Conservation (phyloP, 2,797 vertebrate species). For the Sternotherus odoratus region DNA sequence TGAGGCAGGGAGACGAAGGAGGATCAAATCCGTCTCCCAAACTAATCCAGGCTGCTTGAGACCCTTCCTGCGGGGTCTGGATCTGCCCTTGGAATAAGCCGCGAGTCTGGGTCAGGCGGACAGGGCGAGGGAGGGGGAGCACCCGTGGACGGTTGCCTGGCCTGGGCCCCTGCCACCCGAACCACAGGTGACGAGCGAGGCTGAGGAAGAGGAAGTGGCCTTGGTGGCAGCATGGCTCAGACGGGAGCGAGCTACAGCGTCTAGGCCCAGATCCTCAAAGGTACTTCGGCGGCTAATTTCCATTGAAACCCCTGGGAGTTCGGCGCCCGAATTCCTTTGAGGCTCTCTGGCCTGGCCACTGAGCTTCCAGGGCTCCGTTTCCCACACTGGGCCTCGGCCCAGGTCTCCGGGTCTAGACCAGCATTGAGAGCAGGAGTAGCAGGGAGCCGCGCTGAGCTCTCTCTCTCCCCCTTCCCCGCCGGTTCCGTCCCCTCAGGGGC, state of each 20-base stretch:
- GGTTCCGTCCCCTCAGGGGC: constrained; percentile 82
- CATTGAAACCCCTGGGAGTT: too few species aligned
- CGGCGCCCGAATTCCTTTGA: too few species aligned
- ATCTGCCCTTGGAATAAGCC: too few species aligned
- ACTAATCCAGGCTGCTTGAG: neutral
- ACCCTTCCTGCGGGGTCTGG: too few species aligned
- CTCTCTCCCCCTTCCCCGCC: neutral
- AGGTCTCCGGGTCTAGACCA: neutral
- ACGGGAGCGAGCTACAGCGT: too few species aligned
- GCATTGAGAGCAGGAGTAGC: fast-evolving
- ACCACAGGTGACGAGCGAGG: neutral
- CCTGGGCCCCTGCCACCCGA: neutral
- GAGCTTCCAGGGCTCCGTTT: neutral
- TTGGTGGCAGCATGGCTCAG: neutral
- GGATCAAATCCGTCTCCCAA: neutral
- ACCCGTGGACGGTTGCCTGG: neutral
- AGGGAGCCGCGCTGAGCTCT: fast-evolving
- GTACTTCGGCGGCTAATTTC: too few species aligned
- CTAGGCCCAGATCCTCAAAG: too few species aligned
- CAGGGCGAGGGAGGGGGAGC: neutral
- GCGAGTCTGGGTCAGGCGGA: neutral
- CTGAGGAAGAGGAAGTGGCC: neutral
- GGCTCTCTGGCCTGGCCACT: neutral
- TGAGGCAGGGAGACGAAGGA: too few species aligned
- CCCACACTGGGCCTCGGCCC: neutral